Conservation (phyloP, 2,797 vertebrate species). For the Oryzias sinensis region DNA sequence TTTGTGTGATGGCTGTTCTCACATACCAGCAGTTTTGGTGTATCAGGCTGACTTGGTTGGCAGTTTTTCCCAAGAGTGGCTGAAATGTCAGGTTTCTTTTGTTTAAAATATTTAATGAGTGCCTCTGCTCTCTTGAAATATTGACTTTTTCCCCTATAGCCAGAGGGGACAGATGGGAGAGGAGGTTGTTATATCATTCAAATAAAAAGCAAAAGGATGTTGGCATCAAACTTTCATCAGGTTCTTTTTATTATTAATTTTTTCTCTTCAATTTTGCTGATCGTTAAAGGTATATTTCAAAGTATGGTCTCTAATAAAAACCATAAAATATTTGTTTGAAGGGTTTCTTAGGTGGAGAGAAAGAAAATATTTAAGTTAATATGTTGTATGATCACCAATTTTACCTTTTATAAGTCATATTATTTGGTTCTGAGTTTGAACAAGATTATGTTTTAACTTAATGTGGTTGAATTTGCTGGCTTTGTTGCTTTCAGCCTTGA, state of each 20-base stretch:
- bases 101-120: constrained; percentile 78
- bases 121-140: constrained; percentile 67
- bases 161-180: constrained; percentile 48
- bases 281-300: constrained; percentile 13
- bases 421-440: too few species aligned
- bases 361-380: background rate
- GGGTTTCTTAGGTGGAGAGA: background rate
- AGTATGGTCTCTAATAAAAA: background rate
- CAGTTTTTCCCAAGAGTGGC: constrained; percentile 7
- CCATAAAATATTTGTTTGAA: constrained; percentile 2
- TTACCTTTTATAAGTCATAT: too few species aligned
- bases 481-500: too few species aligned
- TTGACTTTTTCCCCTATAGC: constrained; percentile 65
- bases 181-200: constrained; percentile 56
- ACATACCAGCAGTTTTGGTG: background rate
- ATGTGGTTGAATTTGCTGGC: too few species aligned
- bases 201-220: constrained; percentile 74
- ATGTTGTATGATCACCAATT: background rate
- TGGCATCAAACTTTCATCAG: constrained; percentile 73
- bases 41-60: background rate
- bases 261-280: constrained; percentile 36
- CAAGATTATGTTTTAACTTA: too few species aligned
- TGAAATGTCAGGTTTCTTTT: constrained; percentile 63
- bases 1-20: background rate
- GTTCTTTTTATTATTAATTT: constrained; percentile 55